Base-by-base conservation (phyloP, 92 coral and sea anemone genomes). In the Nematostella vectensis region DNA sequence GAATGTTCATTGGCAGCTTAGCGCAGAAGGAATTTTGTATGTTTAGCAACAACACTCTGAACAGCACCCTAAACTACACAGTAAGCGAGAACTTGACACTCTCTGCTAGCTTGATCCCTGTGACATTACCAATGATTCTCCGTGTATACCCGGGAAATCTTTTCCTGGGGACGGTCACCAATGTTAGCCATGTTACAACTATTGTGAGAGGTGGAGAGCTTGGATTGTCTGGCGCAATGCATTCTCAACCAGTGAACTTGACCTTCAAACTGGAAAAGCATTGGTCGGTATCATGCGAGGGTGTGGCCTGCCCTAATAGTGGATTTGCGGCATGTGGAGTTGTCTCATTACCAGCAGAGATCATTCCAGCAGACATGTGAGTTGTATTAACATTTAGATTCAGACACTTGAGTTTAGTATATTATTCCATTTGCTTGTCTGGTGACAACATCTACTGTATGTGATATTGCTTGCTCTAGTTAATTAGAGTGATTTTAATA, bases 121-220 rank as follows among this genome's bases (percentile, higher is more conserved):
- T 70, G 8, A 31, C 25, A 36, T 40, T 70, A 3, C 77, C 77
- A 0, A 48, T 73, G 29, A 27, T 67, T 47, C 39, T 79, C 4
- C 21, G 55, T 3, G 8, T 79, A 24, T 27, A 2, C 1, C 87
- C 87, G n/a, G 60, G 53, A 0, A 47, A 25, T 20, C 49, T 31
- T 13, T 79, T 54, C 42, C 16, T 17, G 61, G 76, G 59, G 22
- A 13, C 29, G 43, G 66, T 72, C 9, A 45, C 65, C 29, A 85
- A 85, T 50, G 65, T 85, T 4, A 60, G 83, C 19, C 85, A 76
- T 60, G 62, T 85, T 9, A 80, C 88, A 21, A 57, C 88, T 4
- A 48, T 63, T 18, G 48, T 80, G 36, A 57, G 62, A n/a, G 76
- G 75, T n/a, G 53, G 69, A 22, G 58, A 72, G 53, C 62, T 83